Base-by-base conservation (phyloP, 2,888 invertebrate genomes). In the Drosophila nr. perissopoda region DNA sequence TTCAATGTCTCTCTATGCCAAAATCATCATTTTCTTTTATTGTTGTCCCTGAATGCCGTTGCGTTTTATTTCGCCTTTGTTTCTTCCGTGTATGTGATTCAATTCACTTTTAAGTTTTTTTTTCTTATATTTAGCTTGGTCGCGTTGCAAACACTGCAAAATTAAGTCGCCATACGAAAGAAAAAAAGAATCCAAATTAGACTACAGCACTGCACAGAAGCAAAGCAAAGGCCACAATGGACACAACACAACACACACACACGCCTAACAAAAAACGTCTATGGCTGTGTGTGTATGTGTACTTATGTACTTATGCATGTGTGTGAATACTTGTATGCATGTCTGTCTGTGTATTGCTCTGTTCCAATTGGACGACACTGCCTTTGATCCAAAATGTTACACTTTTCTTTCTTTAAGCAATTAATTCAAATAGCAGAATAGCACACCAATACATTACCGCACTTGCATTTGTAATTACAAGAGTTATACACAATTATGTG, bases 301-400 rank as follows among this genome's bases (percentile, higher is more conserved):
- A 34, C 36, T 27, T 59, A 59, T 54, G 7, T 42, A 38, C 45
- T 45, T 48, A 42, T 63, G 38, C 31, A 29, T 40, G 42, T 48
- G 25, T 72, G 45, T 34, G 57, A 45, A 40, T 69, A 42, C 49
- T 27, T 52, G 48, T 67, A 33, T 56, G 45, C 64, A 51, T 49
- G 52, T 58, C 68, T 67, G 60, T 40, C 45, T 45, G 48, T 72
- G 69, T 65, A 38, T 53, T 54, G 77, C 66, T 63, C 11, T 49
- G 69, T 77, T 72, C 77, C 78, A 72, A 81, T 78, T 81, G 81
- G 78, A 71, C 33, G 60, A 73, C n/a, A 72, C 33, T 64, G 49
- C 6, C 36, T 29, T 56, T 60, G 66, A 31, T 52, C 38, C 57
- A 63, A 64, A 64, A 60, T 65, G 49, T 67, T 57, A 48, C 34